Evolutionary conservation across 2,888 invertebrate species (phyloP).

Genomic region (Apamea monoglypha): DNA sequence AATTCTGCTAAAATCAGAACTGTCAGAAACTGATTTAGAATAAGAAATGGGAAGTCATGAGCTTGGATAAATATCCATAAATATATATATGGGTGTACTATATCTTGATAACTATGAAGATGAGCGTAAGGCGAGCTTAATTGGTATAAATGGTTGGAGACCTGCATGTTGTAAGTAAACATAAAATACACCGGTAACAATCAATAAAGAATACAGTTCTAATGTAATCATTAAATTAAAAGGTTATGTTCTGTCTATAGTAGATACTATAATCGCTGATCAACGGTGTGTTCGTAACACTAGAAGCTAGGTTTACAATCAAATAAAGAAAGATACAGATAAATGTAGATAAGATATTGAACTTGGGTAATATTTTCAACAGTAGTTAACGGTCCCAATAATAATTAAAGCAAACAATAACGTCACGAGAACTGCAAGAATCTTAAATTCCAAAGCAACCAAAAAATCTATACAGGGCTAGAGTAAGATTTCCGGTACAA

Average conservation of each 20-base stretch:
- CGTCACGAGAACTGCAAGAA: background rate
- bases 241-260: background rate
- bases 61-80: background rate
- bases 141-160: background rate
- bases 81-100: background rate
- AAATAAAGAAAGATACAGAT: conserved; percentile 12
- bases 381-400: background rate
- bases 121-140: background rate
- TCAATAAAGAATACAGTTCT: conserved; percentile 1
- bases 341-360: background rate
- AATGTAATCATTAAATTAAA: background rate
- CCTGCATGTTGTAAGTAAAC: background rate
- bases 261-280: background rate
- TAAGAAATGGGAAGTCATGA: background rate
- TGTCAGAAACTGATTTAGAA: background rate
- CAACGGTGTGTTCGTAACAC: background rate
- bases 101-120: background rate
- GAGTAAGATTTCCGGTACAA: background rate
- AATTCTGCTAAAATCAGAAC: background rate
- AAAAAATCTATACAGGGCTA: no score
- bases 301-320: conserved; percentile 9
- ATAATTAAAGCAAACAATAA: background rate
- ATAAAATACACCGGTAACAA: background rate
- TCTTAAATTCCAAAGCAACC: background rate
- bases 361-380: conserved; percentile 5